Evolutionary conservation across 2,113 vertebrate genomes (phyloP), one percentile per base, ranked within the genome.

Genomic region (Melospiza melodia): DNA sequence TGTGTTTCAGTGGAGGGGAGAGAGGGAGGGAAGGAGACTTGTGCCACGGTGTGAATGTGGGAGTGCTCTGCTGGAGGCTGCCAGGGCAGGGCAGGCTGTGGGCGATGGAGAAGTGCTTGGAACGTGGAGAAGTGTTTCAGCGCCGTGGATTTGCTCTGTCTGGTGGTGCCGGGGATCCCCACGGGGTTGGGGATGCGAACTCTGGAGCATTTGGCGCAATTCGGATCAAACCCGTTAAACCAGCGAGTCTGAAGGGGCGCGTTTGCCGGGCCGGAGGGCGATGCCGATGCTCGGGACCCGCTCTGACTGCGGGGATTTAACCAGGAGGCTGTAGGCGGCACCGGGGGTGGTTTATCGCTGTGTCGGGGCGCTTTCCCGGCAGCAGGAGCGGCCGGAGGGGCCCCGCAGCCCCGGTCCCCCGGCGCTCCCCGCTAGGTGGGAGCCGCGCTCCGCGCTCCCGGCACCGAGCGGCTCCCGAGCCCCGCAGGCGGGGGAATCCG

Each of bases 361-460:
- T 0, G 0, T 11, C 37, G 15, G 46, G 39, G 22, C 9, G 4
- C 8, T 23, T 1, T 5, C 11, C 19, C 3, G 30, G 35, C 44
- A 5, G 44, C 55, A 10, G 61, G 44, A 3, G 15, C 6, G 39
- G 11, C 5, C n/a, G 6, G 23, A 35, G 58, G 15, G 15, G 57
- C 15, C 14, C 57, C n/a, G 23, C n/a, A 25, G 57, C n/a, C 57
- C 49, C 59, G 61, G 46, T 31, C 2, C 63, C 73, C 39, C 84
- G 66, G 66, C 49, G 76, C 43, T 85, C 80, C 91, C 92, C 90
- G 21, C 95, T 94, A 88, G 93, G 81, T 89, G 93, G 93, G 91
- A 68, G 74, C 93, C 79, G 59, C 17, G 90, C 68, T 90, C 89
- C 31, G 85, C 65, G 33, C 35, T 71, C 31, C 51, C 48, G 46